Conservation (phyloP, 2,797 vertebrate species). For the Sebastes wilsoni region DNA sequence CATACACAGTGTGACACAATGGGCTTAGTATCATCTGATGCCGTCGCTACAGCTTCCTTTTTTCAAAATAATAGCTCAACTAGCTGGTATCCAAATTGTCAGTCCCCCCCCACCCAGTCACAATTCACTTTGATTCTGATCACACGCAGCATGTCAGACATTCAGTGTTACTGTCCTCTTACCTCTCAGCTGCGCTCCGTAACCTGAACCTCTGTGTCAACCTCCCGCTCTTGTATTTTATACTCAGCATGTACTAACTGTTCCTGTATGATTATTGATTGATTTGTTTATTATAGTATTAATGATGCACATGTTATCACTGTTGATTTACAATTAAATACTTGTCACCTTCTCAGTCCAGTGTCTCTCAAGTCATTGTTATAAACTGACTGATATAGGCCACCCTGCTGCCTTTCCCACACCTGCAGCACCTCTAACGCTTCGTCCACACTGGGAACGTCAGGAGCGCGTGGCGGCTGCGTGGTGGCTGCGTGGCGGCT, state of each 20-base stretch:
- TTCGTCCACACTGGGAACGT: too few species aligned
- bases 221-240: constrained; percentile 32
- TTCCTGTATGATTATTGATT: constrained; percentile 50
- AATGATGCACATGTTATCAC: constrained; percentile 69
- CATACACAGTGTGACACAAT: background rate
- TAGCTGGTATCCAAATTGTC: background rate
- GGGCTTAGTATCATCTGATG: background rate
- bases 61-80: background rate
- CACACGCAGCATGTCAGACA: background rate
- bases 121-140: background rate
- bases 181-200: background rate
- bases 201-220: background rate
- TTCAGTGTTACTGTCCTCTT: background rate
- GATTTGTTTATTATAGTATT: constrained; percentile 57
- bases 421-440: too few species aligned
- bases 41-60: background rate
- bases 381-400: background rate
- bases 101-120: background rate
- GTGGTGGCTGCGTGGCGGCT: too few species aligned
- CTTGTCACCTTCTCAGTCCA: constrained; percentile 56
- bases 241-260: constrained; percentile 68
- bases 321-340: constrained; percentile 74
- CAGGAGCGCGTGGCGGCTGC: too few species aligned
- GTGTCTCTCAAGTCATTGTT: constrained; percentile 34
- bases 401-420: background rate